Conservation (phyloP, 2,888 invertebrate species). For the Eurytoma californica region DNA sequence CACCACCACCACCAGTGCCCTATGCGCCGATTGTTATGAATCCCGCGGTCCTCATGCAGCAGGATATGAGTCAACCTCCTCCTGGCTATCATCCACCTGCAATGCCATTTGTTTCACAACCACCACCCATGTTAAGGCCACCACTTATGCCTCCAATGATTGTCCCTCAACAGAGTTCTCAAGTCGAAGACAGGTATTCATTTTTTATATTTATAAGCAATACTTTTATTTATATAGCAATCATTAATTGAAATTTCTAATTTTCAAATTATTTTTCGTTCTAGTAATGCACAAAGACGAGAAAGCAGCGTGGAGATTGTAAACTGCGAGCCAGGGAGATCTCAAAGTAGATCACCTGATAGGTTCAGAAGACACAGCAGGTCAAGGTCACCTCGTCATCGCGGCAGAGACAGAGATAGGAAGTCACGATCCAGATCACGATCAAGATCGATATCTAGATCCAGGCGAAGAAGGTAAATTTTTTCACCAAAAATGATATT, state of each 20-base stretch:
- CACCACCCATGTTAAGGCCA: conserved; percentile 66
- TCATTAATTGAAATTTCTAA: neutral
- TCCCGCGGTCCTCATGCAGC: conserved; percentile 69
- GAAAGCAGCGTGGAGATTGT: conserved; percentile 74
- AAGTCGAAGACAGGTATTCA: neutral
- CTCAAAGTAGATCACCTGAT: conserved; percentile 72
- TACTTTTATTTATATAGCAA: neutral
- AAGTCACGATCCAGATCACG: conserved; percentile 72
- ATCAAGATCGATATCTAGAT: conserved; percentile 70
- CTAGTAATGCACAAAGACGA: conserved; percentile 61
- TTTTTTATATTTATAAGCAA: neutral
- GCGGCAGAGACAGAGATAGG: conserved; percentile 67
- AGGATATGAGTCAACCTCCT: conserved; percentile 77
- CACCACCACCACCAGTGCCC: conserved; percentile 57
- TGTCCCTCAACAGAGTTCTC: neutral
- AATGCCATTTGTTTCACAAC: conserved; percentile 70
- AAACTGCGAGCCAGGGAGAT: conserved; percentile 71
- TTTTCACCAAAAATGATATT: neutral
- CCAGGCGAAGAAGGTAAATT: conserved; percentile 74
- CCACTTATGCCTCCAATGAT: conserved; percentile 38
- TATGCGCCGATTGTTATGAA: conserved; percentile 59
- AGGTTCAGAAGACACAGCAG: conserved; percentile 72
- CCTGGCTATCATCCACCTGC: conserved; percentile 77
- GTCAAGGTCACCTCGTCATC: conserved; percentile 71
- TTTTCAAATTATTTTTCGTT: conserved; percentile 38